A percentile compares a stretch with the other conserved stretches of the same genome.
Evolutionary conservation across 2,113 vertebrate species (phyloP).

Genomic region (Upupa epops): DNA sequence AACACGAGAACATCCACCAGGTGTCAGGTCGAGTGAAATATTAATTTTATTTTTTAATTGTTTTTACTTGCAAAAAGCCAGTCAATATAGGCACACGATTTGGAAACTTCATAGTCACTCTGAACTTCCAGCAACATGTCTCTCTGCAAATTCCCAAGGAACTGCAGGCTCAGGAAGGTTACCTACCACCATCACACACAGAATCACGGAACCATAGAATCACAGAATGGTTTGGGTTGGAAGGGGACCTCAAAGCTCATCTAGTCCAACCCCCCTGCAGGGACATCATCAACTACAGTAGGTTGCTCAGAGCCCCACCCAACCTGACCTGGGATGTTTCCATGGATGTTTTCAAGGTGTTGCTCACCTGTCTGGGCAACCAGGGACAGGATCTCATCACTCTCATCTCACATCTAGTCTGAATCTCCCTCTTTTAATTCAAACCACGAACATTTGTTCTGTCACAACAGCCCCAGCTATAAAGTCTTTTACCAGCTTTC

Average conservation of each 20-base stretch:
- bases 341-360: neutral
- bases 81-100: neutral
- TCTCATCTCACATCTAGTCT: neutral
- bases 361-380: neutral
- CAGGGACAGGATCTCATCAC: neutral
- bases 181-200: neutral
- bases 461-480: neutral
- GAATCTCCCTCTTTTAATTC: neutral
- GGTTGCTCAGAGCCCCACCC: neutral
- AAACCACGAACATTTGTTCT: neutral
- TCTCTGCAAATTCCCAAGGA: rapidly evolving
- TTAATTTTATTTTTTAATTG: neutral
- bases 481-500: neutral
- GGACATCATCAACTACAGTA: neutral
- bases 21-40: slow-evolving; percentile 24
- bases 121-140: rapidly evolving
- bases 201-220: neutral
- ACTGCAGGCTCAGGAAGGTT: rapidly evolving
- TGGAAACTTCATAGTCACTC: neutral
- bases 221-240: too few species aligned
- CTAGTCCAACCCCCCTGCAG: neutral
- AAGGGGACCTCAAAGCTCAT: neutral
- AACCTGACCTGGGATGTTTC: neutral
- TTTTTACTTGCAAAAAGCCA: neutral
- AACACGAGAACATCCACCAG: slow-evolving; percentile 26